Base-by-base conservation (phyloP, 1,140 invertebrate genomes). In the Galleria mellonella region DNA sequence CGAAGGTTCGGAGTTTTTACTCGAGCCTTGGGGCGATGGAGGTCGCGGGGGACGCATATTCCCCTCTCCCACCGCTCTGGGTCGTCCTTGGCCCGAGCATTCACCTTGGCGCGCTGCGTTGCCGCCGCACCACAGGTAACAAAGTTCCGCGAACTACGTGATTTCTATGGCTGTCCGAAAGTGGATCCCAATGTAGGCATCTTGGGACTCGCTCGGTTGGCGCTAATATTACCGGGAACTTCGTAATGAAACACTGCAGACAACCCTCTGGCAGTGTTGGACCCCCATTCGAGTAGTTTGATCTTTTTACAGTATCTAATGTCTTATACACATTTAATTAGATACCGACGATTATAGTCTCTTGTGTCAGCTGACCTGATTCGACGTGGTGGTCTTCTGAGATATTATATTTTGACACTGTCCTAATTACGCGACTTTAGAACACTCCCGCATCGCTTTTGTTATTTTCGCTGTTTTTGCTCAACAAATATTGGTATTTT, bases 91-190 rank as follows among this genome's bases (percentile, higher is more conserved):
- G 79, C 75, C 77, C 72, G 79, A 78, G 56, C 79, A 67, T 83
- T 84, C 79, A 84, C 79, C 77, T 84, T 82, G 77, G 73, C 71
- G 64, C 70, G 76, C 64, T 72, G 79, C 71, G 71, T 60, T 74
- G 68, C 73, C 54, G 52, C 42, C 76, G 71, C 76, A 79, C 62
- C 73, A 81, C 81, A 83, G 81, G 78, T 84, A 84, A 79, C 77
- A 71, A 71, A 81, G 76, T 84, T 84, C 78, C 74, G 76, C 78
- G 78, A 84, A 81, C 76, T 77, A 72, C 77, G 71, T 83, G 76
- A 83, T 84, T 81, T 83, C 76, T 81, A 83, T 75, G 78, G 76
- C 64, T 71, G 73, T 72, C 75, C 69, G 72, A 82, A 82, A 84
- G 75, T 78, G 67, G 72, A 74, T 72, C 73, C 65, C 56, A 56